Base-by-base conservation (phyloP, 2,797 vertebrate species). In the Distichodus sexfasciatus region DNA sequence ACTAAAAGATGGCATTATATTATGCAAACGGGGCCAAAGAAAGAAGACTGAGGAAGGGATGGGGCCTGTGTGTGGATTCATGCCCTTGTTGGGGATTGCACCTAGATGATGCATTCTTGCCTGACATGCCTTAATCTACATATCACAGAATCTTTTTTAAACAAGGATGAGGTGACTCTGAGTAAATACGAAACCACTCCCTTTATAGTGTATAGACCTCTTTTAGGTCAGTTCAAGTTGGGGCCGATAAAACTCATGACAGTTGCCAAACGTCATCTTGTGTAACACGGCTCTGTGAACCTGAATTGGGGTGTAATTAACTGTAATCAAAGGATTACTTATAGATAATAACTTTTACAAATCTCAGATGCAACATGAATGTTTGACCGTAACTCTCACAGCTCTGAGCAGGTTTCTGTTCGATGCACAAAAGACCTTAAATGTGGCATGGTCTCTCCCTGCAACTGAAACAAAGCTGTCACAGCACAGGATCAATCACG, bases 381-480 rank as follows among this genome's bases (percentile, higher is more conserved):
- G 35, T 41, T 53, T 6, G 12, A 60, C 46, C 47, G 14, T 2
- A 33, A 10, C 19, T 29, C 26, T 23, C 15, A 6, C 14, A 10
- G 24, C 28, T 31, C 33, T 26, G 10, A 40, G 70, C 72, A 66
- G 44, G 68, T 81, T 71, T 83, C 81, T 79, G 84, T 73, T 64
- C 76, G 79, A 85, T 83, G 86, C 36, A 81, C 69, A 58, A 70
- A 84, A 75, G 53, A 74, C 47, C 68, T 73, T 76, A 82, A 44
- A 66, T 51, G 46, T 53, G 62, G 74, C 67, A 71, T 66, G 63
- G 26, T 61, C 55, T 66, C 19, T 84, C 83, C 84, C 33, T 41
- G 43, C 57, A 41, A 65, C 44, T 47, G 21, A 72, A 81, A 81
- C 81, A 72, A 80, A 71, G 63, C 76, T 83, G 80, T 82, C 63